Evolutionary conservation across 2,888 invertebrate genomes (phyloP), one percentile per base, ranked within the genome.

Genomic region (Leptura quadrifasciata): DNA sequence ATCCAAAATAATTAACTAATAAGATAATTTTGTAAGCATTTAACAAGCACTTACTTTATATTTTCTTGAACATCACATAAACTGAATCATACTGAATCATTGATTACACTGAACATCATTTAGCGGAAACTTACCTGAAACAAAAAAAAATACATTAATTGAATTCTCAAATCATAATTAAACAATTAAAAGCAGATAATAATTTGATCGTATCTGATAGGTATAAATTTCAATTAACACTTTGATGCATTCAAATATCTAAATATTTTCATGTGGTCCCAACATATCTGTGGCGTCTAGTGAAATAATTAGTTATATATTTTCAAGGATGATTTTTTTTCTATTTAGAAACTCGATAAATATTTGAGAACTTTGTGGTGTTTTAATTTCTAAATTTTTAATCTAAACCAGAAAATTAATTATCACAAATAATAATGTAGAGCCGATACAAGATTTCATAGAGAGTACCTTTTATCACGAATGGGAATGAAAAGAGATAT

Each of bases 101-200:
- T 10, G 8, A 1, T 39, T 8, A 12, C 39, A 39, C 39, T 12
- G 12, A 5, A 39, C 10, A 39, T 12, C 4, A 58, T 24, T 24
- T 58, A 31, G 15, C 31, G 17, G 60, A 31, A 31, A 61, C 60
- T 61, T 61, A 61, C 60, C 60, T 61, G 60, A n/a, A 61, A 61
- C 17, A 31, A 61, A 61, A 61, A 31, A n/a, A 47, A n/a, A 15
- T 61, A 61, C n/a, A n/a, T 61, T 17, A 27, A 24, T 27, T 27
- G n/a, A 58, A 27, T 15, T n/a, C 58, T 9, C 12, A 31, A 31
- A 31, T 8, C 27, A 31, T 8, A 31, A 31, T 31, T 31, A 31
- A 31, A 31, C 3, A 31, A 31, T 31, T 31, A 5, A 39, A 39
- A 12, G 15, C 12, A 39, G 35, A 35, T 35, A 35, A 57, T 1